Evolutionary conservation across 2,888 invertebrate species (phyloP).

Genomic region (Lasioglossum calceatum): DNA sequence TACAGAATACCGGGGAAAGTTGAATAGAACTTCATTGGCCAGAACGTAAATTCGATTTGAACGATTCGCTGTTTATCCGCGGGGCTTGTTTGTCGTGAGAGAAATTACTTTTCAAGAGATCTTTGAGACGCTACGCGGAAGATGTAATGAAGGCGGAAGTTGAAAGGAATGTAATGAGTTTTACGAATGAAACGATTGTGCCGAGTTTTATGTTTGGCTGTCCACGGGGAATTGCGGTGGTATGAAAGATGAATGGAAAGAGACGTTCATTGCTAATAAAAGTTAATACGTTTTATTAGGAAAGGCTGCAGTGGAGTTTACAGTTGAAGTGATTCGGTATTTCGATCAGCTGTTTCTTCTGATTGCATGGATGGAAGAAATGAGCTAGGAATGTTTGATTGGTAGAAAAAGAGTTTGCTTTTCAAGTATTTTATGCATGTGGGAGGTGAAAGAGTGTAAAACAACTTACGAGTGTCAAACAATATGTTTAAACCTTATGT

Average conservation of each 20-base stretch:
- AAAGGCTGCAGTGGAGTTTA: neutral
- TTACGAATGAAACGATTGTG: neutral
- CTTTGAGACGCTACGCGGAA: neutral
- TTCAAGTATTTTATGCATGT: neutral
- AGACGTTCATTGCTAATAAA: neutral
- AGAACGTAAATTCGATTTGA: neutral
- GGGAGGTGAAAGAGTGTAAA: too few relatives aligned
- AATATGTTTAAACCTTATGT: neutral
- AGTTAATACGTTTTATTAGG: neutral
- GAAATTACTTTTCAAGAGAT: neutral
- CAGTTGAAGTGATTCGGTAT: neutral
- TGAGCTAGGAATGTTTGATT: neutral
- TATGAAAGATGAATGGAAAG: neutral
- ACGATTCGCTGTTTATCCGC: constrained; percentile 27
- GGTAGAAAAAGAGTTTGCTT: neutral
- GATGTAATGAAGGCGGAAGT: constrained; percentile 8
- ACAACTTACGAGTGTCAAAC: too few relatives aligned
- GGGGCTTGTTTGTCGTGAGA: neutral
- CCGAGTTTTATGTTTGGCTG: neutral
- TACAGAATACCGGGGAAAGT: neutral
- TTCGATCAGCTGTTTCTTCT: neutral
- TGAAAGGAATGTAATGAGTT: constrained; percentile 2
- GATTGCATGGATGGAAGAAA: neutral
- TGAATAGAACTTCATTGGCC: neutral
- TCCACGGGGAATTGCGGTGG: neutral